A percentile compares a stretch with the other conserved stretches of the same genome.
These are phyloP conservation scores for Leptocoma aspasia DNA, from an alignment of 2,113 vertebrate species.

Conservation along the genomic window DNA sequence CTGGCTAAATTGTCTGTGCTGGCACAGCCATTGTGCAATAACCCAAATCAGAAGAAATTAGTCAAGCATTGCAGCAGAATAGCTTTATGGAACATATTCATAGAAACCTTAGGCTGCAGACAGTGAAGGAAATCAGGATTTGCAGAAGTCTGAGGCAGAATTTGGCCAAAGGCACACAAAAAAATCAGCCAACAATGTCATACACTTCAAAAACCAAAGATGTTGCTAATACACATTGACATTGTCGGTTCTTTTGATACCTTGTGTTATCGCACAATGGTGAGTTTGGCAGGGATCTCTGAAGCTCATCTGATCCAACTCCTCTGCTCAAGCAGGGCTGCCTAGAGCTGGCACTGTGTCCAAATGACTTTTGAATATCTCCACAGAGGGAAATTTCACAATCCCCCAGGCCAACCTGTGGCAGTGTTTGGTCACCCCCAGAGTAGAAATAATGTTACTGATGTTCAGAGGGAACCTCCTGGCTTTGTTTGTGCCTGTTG, in stretches of 20 bases:
- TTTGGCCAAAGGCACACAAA: not conserved
- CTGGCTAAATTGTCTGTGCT: not conserved
- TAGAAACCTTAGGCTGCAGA: not conserved
- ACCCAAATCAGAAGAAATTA: not conserved
- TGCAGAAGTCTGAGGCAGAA: not conserved
- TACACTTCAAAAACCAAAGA: not conserved
- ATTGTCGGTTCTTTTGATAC: not conserved
- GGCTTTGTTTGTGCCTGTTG: not conserved
- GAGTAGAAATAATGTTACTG: not conserved
- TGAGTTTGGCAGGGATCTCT: not conserved
- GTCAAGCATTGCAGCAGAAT: not conserved
- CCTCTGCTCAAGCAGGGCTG: not conserved
- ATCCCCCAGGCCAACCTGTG: not conserved
- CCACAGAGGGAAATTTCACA: not conserved
- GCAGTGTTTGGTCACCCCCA: not conserved
- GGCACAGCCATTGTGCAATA: not conserved
- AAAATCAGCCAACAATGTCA: not conserved
- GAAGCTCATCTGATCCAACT: not conserved
- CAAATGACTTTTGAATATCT: not conserved
- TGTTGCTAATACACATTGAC: not conserved
- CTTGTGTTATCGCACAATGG: not conserved
- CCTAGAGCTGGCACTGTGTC: not conserved
- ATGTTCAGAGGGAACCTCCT: not conserved
- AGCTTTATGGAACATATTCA: not conserved
- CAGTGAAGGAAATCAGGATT: not conserved